Evolutionary conservation across 2,113 vertebrate genomes (phyloP).

Genomic region (Rallus limicola): DNA sequence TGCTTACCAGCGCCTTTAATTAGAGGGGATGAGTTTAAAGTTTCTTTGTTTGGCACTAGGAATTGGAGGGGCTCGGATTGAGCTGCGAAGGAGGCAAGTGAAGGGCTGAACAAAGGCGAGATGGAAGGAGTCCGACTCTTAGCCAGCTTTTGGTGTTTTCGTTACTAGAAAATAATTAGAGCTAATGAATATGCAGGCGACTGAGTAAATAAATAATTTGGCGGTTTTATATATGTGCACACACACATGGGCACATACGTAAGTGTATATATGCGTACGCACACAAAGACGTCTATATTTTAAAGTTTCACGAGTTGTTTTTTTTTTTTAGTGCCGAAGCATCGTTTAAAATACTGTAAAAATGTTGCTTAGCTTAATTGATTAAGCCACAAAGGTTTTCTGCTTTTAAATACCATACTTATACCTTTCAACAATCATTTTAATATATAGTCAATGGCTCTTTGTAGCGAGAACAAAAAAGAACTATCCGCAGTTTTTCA

Average conservation of each 20-base stretch:
- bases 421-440: conserved; percentile 82
- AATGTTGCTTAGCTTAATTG: conserved; percentile 78
- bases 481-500: conserved; percentile 82
- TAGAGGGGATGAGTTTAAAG: conserved; percentile 69
- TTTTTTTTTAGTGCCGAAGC: not conserved
- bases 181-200: conserved; percentile 78
- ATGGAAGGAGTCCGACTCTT: conserved; percentile 76
- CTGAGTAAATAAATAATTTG: conserved; percentile 64
- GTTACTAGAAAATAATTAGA: conserved; percentile 81
- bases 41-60: conserved; percentile 77
- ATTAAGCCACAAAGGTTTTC: conserved; percentile 76
- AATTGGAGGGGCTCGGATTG: conserved; percentile 68
- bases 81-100: conserved; percentile 74
- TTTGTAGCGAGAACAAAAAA: conserved; percentile 82
- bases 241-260: not conserved
- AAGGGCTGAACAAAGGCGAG: conserved; percentile 77
- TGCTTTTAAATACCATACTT: conserved; percentile 78
- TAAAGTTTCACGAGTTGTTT: conserved; percentile 4
- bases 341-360: conserved; percentile 64
- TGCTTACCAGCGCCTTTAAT: conserved; percentile 46
- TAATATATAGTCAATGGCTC: conserved; percentile 84
- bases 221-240: not conserved
- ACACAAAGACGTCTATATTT: conserved; percentile 1
- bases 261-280: not conserved
- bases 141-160: conserved; percentile 78